These are phyloP conservation scores for Merops nubicus DNA, from an alignment of 2,113 vertebrate genomes.

Conservation along the genomic window DNA sequence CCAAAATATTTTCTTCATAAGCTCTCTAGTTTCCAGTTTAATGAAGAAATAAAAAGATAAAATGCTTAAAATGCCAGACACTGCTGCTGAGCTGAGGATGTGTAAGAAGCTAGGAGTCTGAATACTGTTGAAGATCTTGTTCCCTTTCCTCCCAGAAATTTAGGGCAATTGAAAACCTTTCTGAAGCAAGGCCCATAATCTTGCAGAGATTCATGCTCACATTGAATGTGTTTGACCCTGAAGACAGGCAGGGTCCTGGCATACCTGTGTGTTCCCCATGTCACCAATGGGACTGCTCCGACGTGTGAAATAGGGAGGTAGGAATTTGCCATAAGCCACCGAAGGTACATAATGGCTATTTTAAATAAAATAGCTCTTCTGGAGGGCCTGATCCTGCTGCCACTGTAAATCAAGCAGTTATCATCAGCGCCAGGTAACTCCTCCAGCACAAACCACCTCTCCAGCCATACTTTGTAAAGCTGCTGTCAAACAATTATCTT, in stretches of 20 bases:
- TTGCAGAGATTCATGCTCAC: background rate
- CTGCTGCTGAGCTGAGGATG: background rate
- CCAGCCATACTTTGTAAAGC: constrained; percentile 28
- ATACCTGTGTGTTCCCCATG: background rate
- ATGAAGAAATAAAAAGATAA: background rate
- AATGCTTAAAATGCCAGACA: background rate
- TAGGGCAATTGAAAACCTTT: background rate
- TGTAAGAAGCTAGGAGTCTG: background rate
- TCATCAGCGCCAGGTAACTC: background rate
- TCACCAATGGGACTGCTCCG: background rate
- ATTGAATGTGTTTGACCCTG: rapidly evolving
- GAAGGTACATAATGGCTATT: background rate
- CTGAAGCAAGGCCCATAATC: background rate
- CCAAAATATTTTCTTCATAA: background rate
- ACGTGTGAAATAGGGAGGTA: background rate
- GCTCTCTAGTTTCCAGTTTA: background rate
- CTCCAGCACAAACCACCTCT: constrained; percentile 7
- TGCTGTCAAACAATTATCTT: constrained; percentile 22
- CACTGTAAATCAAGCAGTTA: background rate
- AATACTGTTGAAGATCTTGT: background rate
- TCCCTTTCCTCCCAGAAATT: background rate
- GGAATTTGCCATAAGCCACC: background rate
- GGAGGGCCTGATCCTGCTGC: background rate
- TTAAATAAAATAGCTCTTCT: background rate
- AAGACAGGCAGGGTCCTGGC: background rate